These are phyloP conservation scores for human DNA, from an alignment of 2,113 vertebrate species.

Conservation along the genomic window GRCh38 chr19:45261001-45261500, in stretches of 20 bases:
- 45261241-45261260: neutral
- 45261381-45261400: constrained; percentile 14
- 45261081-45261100: rapidly evolving
- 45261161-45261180: neutral
- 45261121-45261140: neutral
- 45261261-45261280: neutral
- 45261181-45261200: neutral
- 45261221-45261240: neutral
- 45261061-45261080: neutral
- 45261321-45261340: neutral
- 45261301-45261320: neutral
- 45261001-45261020: neutral
- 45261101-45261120: neutral
- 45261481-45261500: constrained; percentile 26
- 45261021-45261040: neutral
- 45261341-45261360: neutral
- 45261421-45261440: constrained; percentile 14
- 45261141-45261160: neutral
- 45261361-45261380: neutral
- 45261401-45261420: constrained; percentile 50
- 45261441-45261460: constrained; percentile 64
- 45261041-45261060: neutral
- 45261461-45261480: constrained; percentile 25
- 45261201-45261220: neutral
- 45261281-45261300: neutral